Base-by-base conservation (phyloP, 2,888 invertebrate species). In the Parascotia fuliginaria region DNA sequence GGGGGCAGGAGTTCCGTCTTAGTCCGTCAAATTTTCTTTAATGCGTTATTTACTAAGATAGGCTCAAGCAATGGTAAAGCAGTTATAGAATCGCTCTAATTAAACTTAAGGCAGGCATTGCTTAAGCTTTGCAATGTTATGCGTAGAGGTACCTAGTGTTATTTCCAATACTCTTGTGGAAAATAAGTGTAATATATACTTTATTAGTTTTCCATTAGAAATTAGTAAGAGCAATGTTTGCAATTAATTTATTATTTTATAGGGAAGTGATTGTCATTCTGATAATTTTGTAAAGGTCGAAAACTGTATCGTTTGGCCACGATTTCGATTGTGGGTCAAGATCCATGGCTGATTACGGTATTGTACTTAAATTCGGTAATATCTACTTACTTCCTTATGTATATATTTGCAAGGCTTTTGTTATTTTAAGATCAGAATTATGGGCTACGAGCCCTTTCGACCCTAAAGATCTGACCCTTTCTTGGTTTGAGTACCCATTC, bases 251-350 rank as follows among this genome's bases (percentile, higher is more conserved):
- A 47, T 59, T 50, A 16, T 49, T 31, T 42, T 31, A 45, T 52
- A 33, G 33, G 66, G 59, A 65, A 67, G 60, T 67, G 66, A 62
- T 54, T 64, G 68, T 34, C 4, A n/a, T 28, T 9, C 19, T 27
- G 42, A 38, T 31, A 32, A 31, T 27, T 34, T 16, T 43, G 28
- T 29, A 62, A 67, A 67, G 67, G 67, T 67, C 53, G 53, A 59
- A 65, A 67, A 57, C 43, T 48, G 51, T 54, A 55, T 55, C 54
- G 39, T n/a, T n/a, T n/a, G 42, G 41, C 54, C 53, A 53, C 55
- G 49, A 53, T 33, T 60, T 44, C 19, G 29, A 57, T 67, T 57
- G 44, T 67, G 46, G 67, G 66, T 67, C 66, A 67, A 67, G 67
- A 55, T 57, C 36, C 9, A 15, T 19, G 14, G 27, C 37, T 60